Evolutionary conservation across 2,797 vertebrate genomes (phyloP).

Genomic region (Alfaro cultratus): DNA sequence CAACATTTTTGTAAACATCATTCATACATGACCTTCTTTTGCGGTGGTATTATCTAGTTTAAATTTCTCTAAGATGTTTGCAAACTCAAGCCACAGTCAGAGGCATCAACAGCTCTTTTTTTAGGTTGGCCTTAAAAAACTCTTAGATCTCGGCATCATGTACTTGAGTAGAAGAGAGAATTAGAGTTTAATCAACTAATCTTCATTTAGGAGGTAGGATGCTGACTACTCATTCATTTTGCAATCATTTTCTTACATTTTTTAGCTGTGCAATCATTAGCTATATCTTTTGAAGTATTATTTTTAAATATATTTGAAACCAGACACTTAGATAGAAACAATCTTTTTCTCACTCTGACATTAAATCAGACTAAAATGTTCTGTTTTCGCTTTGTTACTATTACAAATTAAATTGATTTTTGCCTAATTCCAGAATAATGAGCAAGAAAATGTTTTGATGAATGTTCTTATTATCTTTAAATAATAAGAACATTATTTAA

Average conservation of each 20-base stretch:
- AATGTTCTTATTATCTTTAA: neutral
- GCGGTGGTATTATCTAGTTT: neutral
- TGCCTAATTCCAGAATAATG: neutral
- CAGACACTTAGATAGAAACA: neutral
- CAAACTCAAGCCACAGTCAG: neutral
- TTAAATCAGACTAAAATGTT: neutral
- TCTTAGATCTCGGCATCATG: neutral
- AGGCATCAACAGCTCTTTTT: neutral
- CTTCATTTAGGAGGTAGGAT: neutral
- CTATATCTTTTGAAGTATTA: neutral
- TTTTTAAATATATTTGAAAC: neutral
- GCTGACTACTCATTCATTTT: neutral
- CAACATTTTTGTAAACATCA: neutral
- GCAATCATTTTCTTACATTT: neutral
- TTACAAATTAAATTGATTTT: neutral
- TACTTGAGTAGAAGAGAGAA: neutral
- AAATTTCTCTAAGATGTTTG: slow-evolving; percentile 1
- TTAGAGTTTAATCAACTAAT: neutral
- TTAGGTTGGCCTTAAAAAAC: neutral
- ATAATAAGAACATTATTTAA: too few species aligned
- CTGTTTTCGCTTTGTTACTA: neutral
- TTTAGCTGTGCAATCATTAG: neutral
- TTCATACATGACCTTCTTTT: neutral
- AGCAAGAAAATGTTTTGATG: neutral
- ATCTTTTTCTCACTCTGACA: neutral